A percentile compares a stretch with the other conserved stretches of the same genome.
Evolutionary conservation across 2,888 invertebrate genomes (phyloP).

Genomic region (Alitta virens): DNA sequence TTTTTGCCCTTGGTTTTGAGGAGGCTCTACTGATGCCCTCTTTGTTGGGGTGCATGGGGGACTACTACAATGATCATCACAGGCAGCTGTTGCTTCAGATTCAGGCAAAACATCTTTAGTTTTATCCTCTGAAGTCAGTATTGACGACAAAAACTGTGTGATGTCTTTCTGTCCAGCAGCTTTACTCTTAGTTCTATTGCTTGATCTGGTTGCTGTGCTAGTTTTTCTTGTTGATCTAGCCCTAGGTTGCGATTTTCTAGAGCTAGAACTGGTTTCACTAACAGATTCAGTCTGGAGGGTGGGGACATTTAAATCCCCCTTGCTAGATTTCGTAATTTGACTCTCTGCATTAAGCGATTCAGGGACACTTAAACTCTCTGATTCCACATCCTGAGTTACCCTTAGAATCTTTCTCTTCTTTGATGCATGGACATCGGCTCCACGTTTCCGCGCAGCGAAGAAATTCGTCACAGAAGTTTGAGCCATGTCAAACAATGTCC

Average conservation of each 20-base stretch:
- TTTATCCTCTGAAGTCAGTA: not conserved
- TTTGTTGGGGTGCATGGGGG: slow-evolving; percentile 16
- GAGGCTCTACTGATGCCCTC: not conserved
- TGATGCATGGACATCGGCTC: slow-evolving; percentile 35
- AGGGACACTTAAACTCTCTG: slow-evolving; percentile 6
- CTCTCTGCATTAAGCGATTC: not conserved
- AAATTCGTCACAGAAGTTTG: slow-evolving; percentile 45
- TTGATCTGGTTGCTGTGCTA: slow-evolving; percentile 3
- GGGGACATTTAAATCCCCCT: no score
- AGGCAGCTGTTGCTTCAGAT: slow-evolving; percentile 6
- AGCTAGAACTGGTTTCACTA: not conserved
- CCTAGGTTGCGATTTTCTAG: not conserved
- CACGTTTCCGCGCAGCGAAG: slow-evolving; percentile 42
- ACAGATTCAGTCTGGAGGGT: no score
- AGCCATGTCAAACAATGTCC: slow-evolving; percentile 35
- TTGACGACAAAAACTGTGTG: not conserved
- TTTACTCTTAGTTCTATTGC: not conserved
- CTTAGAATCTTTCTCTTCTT: slow-evolving; percentile 39
- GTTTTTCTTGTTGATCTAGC: not conserved
- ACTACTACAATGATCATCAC: slow-evolving; percentile 16
- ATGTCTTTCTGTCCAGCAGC: no score
- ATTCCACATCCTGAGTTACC: not conserved
- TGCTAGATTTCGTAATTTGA: no score
- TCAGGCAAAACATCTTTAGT: not conserved
- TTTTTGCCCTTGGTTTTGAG: not conserved